Conservation (phyloP, 2,113 vertebrate species). For the Geothlypis trichas region DNA sequence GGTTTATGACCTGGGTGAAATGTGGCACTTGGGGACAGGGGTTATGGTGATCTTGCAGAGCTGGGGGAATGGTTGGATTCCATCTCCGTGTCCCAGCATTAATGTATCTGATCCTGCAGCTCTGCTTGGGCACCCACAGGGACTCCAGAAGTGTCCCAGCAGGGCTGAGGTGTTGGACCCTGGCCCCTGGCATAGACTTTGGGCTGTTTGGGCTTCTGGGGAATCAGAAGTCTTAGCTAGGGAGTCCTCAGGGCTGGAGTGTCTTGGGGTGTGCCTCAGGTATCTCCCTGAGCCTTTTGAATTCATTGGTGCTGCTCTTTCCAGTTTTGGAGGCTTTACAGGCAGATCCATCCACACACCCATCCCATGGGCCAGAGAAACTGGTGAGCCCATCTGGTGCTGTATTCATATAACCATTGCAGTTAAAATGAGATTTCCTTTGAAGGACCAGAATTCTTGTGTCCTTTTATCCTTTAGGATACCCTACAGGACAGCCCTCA, state of each 20-base stretch:
- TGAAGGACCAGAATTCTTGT: background rate
- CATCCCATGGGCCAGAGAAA: background rate
- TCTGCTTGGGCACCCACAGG: background rate
- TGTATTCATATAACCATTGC: background rate
- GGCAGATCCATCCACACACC: background rate
- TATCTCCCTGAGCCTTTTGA: background rate
- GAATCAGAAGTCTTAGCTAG: background rate
- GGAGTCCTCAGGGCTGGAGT: background rate
- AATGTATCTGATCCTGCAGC: background rate
- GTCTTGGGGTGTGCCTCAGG: background rate
- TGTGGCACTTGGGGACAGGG: background rate
- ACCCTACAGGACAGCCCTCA: background rate
- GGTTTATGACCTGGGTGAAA: background rate
- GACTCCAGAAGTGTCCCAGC: background rate
- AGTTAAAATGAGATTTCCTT: background rate
- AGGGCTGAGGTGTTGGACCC: background rate
- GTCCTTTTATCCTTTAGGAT: background rate
- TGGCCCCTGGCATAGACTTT: too few species aligned
- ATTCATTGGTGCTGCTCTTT: background rate
- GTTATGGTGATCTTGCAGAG: background rate
- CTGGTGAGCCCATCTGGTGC: background rate
- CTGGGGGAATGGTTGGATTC: background rate
- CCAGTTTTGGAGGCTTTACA: background rate
- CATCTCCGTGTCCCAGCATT: background rate
- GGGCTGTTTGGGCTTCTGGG: background rate